Conservation (phyloP, 1,140 invertebrate species). For the Drosophila suzukii region DNA sequence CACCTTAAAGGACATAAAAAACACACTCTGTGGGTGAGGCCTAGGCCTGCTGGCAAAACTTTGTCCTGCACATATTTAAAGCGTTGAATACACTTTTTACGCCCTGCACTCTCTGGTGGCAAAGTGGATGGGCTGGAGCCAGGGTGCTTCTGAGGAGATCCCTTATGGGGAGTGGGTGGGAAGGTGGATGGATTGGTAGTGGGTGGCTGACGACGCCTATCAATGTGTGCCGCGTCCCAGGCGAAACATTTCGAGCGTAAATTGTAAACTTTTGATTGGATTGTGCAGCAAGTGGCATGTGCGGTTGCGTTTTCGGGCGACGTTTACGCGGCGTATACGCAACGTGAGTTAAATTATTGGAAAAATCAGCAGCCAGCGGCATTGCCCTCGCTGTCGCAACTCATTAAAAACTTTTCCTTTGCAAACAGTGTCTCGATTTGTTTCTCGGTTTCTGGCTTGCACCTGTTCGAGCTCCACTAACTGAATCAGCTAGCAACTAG, state of each 20-base stretch:
- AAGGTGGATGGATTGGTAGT: neutral
- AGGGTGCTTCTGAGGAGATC: neutral
- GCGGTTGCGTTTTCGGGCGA: conserved; percentile 45
- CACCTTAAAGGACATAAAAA: conserved; percentile 2
- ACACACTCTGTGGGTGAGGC: conserved; percentile 5
- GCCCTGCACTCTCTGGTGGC: conserved; percentile 20
- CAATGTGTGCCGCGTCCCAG: conserved; percentile 57
- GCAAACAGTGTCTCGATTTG: conserved; percentile 66
- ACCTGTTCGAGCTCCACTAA: neutral
- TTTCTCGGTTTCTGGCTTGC: conserved; percentile 18
- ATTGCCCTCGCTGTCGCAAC: conserved; percentile 46
- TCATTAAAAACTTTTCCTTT: conserved; percentile 75
- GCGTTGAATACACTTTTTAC: conserved; percentile 53
- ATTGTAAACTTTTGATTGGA: conserved; percentile 83
- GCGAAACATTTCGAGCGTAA: conserved; percentile 75
- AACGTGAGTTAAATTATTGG: conserved; percentile 74
- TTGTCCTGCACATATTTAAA: conserved; percentile 50
- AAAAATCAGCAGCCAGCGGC: conserved; percentile 13
- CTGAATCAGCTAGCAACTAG: neutral
- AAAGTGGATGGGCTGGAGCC: neutral
- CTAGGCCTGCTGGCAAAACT: conserved; percentile 39
- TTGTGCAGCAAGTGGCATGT: conserved; percentile 74
- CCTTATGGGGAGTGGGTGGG: neutral
- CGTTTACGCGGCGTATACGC: conserved; percentile 57
- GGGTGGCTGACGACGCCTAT: conserved; percentile 44